Conservation (phyloP, 2,113 vertebrate genomes). For the Pardalotus punctatus region DNA sequence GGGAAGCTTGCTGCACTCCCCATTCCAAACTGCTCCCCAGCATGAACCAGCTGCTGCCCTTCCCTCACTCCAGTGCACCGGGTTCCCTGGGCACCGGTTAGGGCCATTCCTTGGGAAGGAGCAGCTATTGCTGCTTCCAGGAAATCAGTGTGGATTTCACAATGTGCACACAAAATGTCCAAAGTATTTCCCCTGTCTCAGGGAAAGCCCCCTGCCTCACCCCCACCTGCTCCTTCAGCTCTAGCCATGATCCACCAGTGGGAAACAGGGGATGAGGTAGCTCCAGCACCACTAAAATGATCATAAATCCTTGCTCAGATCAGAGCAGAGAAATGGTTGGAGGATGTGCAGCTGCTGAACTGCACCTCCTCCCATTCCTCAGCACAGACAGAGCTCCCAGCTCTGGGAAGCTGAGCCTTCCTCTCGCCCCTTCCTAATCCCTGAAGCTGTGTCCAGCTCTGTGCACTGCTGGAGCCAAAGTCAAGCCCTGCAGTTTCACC, state of each 20-base stretch:
- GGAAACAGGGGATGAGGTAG: background rate
- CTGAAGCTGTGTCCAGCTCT: background rate
- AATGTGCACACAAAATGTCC: background rate
- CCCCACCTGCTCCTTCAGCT: background rate
- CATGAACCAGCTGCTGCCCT: background rate
- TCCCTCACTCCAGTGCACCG: accelerated
- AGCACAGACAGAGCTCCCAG: background rate
- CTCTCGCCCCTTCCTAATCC: background rate
- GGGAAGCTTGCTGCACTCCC: background rate
- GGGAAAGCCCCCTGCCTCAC: background rate
- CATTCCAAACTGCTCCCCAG: accelerated
- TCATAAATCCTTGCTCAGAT: background rate
- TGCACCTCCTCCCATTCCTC: background rate
- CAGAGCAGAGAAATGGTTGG: background rate
- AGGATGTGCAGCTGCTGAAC: background rate
- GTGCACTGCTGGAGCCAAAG: accelerated
- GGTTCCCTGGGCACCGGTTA: background rate
- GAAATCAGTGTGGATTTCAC: background rate
- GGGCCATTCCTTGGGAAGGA: background rate
- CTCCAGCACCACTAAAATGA: background rate
- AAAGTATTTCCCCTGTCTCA: accelerated
- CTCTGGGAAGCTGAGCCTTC: background rate
- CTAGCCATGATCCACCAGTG: accelerated
- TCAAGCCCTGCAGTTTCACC: background rate
- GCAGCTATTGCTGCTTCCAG: background rate